These are phyloP conservation scores for Taurulus bubalis DNA, from an alignment of 2,113 vertebrate genomes.

Conservation along the genomic window DNA sequence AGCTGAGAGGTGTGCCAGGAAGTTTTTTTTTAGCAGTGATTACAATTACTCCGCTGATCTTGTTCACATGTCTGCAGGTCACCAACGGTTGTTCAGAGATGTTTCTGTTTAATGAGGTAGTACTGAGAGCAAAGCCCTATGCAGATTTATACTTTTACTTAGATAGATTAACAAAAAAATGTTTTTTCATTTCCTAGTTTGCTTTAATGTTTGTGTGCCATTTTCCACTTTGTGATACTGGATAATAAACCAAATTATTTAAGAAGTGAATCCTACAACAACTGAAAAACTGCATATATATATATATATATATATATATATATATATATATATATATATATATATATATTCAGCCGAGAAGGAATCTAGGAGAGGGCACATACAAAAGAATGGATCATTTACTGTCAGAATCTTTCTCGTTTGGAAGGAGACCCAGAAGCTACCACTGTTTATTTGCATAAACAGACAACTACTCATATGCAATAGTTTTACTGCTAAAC, in stretches of 20 bases:
- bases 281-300: too few relatives aligned
- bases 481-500: conserved; percentile 39
- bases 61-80: neutral
- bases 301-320: neutral
- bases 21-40: neutral
- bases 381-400: neutral
- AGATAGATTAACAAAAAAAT: neutral
- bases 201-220: neutral
- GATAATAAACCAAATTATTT: neutral
- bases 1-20: neutral
- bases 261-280: neutral
- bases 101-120: neutral
- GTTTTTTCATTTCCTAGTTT: too few relatives aligned
- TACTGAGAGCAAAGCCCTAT: neutral
- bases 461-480: conserved; percentile 33
- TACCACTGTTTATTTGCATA: conserved; percentile 18
- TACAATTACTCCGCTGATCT: neutral
- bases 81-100: neutral
- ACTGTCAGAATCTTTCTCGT: neutral
- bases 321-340: neutral
- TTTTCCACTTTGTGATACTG: neutral
- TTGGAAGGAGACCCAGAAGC: conserved; percentile 4
- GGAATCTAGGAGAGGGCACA: neutral
- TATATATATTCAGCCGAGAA: neutral
- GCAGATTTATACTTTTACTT: neutral